Conservation (phyloP, 2,888 invertebrate species). For the Erebia palarica region DNA sequence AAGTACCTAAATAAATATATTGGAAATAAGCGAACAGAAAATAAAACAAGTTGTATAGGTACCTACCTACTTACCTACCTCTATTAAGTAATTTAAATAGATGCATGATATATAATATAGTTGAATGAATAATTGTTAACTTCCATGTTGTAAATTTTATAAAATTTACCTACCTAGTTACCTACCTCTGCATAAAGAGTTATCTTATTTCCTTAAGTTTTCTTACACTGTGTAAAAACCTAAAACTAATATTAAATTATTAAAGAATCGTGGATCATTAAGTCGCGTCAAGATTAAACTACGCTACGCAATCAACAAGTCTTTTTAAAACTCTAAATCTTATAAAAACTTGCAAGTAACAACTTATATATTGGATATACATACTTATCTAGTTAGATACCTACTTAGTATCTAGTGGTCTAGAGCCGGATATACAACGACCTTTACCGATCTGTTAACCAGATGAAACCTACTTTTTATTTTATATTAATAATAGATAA, state of each 20-base stretch:
- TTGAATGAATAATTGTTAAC: neutral
- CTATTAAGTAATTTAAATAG: too few species aligned
- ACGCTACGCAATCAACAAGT: conserved; percentile 16
- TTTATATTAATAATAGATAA: too few species aligned
- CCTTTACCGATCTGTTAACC: too few species aligned
- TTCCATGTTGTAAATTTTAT: conserved; percentile 6
- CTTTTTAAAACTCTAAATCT: conserved; percentile 1
- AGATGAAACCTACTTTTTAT: too few species aligned
- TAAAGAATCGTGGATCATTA: conserved; percentile 27
- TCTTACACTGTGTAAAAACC: conserved; percentile 28
- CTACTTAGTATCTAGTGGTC: too few species aligned
- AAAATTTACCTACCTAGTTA: neutral
- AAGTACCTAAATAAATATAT: too few species aligned
- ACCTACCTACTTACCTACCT: neutral
- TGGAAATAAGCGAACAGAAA: neutral
- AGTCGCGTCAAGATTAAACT: conserved; percentile 15
- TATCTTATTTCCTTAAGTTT: conserved; percentile 29
- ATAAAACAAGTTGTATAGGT: conserved; percentile 1
- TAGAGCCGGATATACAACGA: too few species aligned
- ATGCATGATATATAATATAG: neutral
- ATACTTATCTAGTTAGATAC: too few species aligned
- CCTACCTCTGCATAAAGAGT: too few species aligned
- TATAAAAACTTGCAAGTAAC: neutral
- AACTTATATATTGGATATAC: too few species aligned
- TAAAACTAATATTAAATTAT: conserved; percentile 24